Evolutionary conservation across 2,797 vertebrate genomes (phyloP).

Genomic region (Phrynocephalus vlangalii): DNA sequence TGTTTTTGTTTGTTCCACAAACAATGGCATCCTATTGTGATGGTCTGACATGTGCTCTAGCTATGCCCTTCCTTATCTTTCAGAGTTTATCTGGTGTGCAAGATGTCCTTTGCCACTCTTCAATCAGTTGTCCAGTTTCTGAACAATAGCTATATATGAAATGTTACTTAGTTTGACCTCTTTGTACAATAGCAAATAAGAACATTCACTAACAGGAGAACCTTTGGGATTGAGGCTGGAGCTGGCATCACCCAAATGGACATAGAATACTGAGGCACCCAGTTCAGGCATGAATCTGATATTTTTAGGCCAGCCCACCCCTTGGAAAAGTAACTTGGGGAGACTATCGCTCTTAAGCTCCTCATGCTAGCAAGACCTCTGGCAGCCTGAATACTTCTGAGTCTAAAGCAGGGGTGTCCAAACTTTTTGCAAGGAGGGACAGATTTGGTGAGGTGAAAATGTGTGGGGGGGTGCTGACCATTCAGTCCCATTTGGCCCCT

Average conservation of each 20-base stretch:
- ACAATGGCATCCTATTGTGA: conserved; percentile 46
- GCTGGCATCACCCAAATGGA: background rate
- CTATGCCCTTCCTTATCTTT: conserved; percentile 35
- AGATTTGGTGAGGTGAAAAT: no score
- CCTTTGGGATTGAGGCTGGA: background rate
- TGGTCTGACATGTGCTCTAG: background rate
- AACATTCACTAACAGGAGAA: conserved; percentile 14
- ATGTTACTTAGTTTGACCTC: conserved; percentile 1
- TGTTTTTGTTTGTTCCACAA: conserved; percentile 57
- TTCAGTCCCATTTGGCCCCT: no score
- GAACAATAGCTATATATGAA: background rate
- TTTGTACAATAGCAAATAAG: conserved; percentile 17
- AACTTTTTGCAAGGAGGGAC: no score
- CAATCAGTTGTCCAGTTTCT: conserved; percentile 35
- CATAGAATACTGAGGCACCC: background rate
- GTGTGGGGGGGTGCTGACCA: no score
- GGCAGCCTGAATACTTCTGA: background rate
- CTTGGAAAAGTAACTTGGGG: no score
- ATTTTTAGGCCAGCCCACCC: background rate
- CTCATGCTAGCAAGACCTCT: no score
- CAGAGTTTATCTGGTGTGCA: conserved; percentile 25
- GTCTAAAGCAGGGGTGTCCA: background rate
- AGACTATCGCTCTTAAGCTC: no score
- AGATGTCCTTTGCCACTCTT: conserved; percentile 14
- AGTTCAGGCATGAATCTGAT: background rate